These are phyloP conservation scores for Nothoprocta perdicaria DNA, from an alignment of 2,113 vertebrate genomes.

Conservation along the genomic window DNA sequence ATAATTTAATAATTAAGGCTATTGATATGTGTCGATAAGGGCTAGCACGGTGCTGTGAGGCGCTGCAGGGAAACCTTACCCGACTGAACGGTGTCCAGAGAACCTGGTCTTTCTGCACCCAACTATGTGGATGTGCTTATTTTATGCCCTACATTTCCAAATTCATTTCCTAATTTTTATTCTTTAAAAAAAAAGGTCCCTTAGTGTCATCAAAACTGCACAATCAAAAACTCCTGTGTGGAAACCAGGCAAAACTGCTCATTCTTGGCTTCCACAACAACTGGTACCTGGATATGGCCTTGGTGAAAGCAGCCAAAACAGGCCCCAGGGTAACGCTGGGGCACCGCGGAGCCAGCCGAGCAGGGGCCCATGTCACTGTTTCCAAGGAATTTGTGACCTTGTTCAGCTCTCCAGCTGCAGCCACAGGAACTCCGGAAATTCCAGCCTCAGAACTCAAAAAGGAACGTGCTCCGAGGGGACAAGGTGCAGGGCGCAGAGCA, in stretches of 20 bases:
- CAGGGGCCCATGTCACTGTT: rapidly evolving
- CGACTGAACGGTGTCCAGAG: neutral
- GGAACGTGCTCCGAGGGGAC: neutral
- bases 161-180: neutral
- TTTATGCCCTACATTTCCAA: neutral
- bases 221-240: neutral
- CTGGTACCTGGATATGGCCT: neutral
- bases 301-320: neutral
- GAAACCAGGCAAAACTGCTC: constrained; percentile 11
- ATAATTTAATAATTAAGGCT: constrained; percentile 39
- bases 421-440: neutral
- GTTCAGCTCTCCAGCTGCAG: neutral
- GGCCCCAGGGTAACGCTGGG: neutral
- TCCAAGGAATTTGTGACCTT: neutral
- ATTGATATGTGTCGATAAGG: constrained; percentile 34
- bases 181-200: neutral
- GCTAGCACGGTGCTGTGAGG: neutral
- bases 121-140: neutral
- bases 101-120: neutral
- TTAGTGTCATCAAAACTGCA: neutral
- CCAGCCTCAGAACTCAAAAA: neutral
- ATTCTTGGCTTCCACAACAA: neutral
- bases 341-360: neutral
- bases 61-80: neutral
- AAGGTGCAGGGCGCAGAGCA: neutral